Evolutionary conservation across 2,113 vertebrate species (phyloP).

Genomic region (Eubucco bourcierii): DNA sequence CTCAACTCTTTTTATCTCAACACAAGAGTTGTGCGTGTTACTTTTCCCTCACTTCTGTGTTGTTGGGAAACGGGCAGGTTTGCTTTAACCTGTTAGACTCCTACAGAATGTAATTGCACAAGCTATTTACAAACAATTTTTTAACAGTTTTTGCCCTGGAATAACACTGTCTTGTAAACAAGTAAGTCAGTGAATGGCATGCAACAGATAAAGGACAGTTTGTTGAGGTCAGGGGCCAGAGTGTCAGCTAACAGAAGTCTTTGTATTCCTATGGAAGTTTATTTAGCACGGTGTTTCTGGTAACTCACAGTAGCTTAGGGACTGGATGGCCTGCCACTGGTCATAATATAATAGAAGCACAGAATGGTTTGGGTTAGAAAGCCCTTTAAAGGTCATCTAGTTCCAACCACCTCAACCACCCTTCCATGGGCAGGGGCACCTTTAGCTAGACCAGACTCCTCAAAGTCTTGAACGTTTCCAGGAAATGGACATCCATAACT

Average conservation of each 20-base stretch:
- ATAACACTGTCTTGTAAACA: background rate
- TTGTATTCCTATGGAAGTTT: rapidly evolving
- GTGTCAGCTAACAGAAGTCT: background rate
- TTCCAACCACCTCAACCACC: background rate
- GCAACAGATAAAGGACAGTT: background rate
- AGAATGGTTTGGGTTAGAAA: background rate
- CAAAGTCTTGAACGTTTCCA: background rate
- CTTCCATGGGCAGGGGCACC: background rate
- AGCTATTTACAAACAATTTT: background rate
- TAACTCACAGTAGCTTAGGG: background rate
- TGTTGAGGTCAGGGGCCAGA: background rate
- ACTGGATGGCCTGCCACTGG: background rate
- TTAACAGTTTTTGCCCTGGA: background rate
- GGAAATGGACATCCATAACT: no score
- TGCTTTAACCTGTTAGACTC: no score
- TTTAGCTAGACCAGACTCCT: no score
- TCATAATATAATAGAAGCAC: background rate
- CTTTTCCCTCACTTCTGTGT: no score
- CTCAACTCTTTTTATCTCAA: no score
- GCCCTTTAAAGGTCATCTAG: no score
- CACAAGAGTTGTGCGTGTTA: no score
- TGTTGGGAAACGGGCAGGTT: no score
- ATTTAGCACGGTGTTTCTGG: background rate
- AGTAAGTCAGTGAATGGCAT: background rate
- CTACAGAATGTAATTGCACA: background rate